These are phyloP conservation scores for Drusus annulatus DNA, from an alignment of 1,140 invertebrate species.

Conservation along the genomic window DNA sequence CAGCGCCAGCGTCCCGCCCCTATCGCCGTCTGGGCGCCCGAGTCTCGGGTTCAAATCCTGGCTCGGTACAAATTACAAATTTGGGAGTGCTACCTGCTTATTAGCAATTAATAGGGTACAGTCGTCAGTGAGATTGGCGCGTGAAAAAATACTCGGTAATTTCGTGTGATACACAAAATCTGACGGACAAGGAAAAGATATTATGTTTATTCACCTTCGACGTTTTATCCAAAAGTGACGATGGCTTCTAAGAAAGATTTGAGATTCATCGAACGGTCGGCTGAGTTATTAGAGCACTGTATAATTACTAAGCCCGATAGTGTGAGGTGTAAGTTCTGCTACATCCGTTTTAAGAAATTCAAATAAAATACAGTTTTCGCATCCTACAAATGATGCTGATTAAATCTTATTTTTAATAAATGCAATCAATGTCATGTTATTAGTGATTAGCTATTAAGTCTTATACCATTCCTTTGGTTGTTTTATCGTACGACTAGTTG, in stretches of 20 bases:
- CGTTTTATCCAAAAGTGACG: background rate
- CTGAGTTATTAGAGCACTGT: background rate
- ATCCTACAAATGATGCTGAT: background rate
- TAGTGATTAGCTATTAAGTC: too few relatives aligned
- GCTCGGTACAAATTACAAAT: constrained; percentile 25
- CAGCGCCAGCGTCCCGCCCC: background rate
- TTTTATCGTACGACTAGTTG: too few relatives aligned
- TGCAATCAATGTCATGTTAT: too few relatives aligned
- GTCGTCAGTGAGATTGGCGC: constrained; percentile 17
- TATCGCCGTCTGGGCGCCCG: background rate
- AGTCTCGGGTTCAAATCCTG: background rate
- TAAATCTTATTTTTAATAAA: too few relatives aligned
- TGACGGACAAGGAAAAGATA: constrained; percentile 6
- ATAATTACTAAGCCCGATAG: constrained; percentile 10
- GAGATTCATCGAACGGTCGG: constrained; percentile 5
- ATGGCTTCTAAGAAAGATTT: background rate
- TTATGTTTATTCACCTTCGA: background rate
- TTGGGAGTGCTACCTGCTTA: constrained; percentile 50
- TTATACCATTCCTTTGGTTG: too few relatives aligned
- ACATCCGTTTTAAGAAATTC: background rate
- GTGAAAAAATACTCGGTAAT: constrained; percentile 11
- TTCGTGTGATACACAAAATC: background rate
- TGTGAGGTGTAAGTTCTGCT: background rate
- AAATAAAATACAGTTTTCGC: background rate
- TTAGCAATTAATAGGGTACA: constrained; percentile 52